Evolutionary conservation across 2,888 invertebrate species (phyloP).

Genomic region (Leptinotarsa juncta): DNA sequence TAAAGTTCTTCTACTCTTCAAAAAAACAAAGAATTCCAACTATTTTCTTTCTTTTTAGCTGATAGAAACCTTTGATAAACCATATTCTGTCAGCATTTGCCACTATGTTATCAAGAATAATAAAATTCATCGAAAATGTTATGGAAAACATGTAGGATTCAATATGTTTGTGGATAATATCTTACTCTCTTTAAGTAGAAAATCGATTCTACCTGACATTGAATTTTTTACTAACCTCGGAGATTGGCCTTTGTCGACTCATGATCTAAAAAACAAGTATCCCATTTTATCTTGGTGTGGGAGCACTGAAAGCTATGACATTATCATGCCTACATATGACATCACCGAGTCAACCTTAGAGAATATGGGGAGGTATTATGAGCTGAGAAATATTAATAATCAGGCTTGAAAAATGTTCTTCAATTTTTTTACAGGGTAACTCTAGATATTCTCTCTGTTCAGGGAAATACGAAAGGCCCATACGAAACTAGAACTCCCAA

Average conservation of each 20-base stretch:
- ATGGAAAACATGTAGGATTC: conserved; percentile 95
- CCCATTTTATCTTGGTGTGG: conserved; percentile 98
- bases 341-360: conserved; percentile 91
- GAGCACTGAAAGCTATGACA: conserved; percentile 85
- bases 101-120: conserved; percentile 90
- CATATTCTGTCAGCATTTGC: conserved; percentile 87
- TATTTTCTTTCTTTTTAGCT: conserved; percentile 53
- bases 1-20: no score
- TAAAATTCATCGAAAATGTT: conserved; percentile 86
- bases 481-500: conserved; percentile 83
- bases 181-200: conserved; percentile 82
- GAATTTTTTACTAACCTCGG: conserved; percentile 94
- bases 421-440: conserved; percentile 72
- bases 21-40: no score
- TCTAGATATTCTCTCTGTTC: conserved; percentile 90
- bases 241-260: conserved; percentile 88
- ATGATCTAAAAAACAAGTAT: conserved; percentile 67
- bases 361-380: conserved; percentile 86
- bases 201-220: conserved; percentile 84
- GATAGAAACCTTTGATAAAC: conserved; percentile 78
- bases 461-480: conserved; percentile 76
- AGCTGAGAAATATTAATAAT: not conserved
- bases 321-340: conserved; percentile 95
- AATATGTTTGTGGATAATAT: conserved; percentile 95
- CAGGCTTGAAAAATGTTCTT: not conserved